These are phyloP conservation scores for Tetrapedia diversipes DNA, from an alignment of 2,888 invertebrate genomes.

Conservation along the genomic window DNA sequence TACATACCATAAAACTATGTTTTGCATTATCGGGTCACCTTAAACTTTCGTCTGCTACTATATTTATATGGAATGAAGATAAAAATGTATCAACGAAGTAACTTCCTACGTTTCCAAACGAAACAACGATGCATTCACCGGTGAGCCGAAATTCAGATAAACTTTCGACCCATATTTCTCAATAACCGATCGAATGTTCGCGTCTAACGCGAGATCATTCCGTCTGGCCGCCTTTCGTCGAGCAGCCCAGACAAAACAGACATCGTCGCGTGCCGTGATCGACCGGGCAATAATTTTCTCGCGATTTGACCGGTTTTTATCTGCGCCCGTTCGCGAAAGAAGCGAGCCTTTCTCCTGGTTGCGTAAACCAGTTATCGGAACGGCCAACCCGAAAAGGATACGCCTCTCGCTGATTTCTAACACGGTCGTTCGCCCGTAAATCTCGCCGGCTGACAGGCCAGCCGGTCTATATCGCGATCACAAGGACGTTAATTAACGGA, in stretches of 20 bases:
- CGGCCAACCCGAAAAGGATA: constrained; percentile 68
- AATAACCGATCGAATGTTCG: not conserved
- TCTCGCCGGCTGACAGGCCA: constrained; percentile 68
- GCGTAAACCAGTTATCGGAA: constrained; percentile 56
- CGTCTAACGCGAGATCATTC: constrained; percentile 4
- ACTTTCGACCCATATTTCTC: not conserved
- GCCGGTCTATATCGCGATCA: constrained; percentile 70
- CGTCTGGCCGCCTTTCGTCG: constrained; percentile 38
- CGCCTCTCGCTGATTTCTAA: constrained; percentile 60
- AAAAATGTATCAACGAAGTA: too few species aligned
- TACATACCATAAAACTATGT: too few species aligned
- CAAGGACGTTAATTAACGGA: constrained; percentile 76
- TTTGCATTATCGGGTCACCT: too few species aligned
- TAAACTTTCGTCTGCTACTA: too few species aligned
- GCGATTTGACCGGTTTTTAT: constrained; percentile 46
- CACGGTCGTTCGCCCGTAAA: constrained; percentile 67
- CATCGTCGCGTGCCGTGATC: constrained; percentile 18
- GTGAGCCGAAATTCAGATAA: not conserved
- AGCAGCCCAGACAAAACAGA: constrained; percentile 25
- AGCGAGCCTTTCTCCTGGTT: constrained; percentile 52
- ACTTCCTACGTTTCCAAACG: too few species aligned
- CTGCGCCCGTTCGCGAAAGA: constrained; percentile 8
- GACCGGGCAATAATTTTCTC: constrained; percentile 52
- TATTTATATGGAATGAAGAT: too few species aligned
- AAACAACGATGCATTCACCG: too few species aligned